phyloP scores from a whole-genome alignment of 1,140 invertebrate species.

The Lasaia peninsularis region DNA sequence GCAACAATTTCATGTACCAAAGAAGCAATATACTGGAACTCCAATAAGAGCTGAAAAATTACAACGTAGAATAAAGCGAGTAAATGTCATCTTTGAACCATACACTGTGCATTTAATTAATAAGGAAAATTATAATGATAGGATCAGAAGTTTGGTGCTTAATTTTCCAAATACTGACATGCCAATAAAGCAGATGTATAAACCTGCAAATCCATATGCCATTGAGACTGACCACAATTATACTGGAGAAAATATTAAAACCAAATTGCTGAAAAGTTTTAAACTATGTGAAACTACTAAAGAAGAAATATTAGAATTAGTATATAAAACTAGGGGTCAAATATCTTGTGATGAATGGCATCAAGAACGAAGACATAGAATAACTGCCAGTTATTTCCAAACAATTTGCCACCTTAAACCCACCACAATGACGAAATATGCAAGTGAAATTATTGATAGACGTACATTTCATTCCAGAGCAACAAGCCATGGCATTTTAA shows the following conservation, averaged over 20 bases:
- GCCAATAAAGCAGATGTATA: conserved; percentile 1
- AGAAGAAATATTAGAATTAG: too few species aligned
- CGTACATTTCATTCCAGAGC: background rate
- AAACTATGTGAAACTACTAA: too few species aligned
- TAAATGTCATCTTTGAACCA: background rate
- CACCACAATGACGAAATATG: background rate
- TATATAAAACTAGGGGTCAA: too few species aligned
- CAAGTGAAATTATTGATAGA: background rate
- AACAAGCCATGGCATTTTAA: background rate
- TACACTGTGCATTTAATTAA: background rate
- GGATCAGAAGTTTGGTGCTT: background rate
- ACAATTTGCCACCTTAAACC: too few species aligned
- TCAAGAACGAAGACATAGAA: too few species aligned
- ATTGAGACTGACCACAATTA: background rate
- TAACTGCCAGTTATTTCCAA: too few species aligned
- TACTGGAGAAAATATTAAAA: background rate
- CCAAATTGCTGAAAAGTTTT: background rate
- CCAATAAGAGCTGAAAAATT: background rate
- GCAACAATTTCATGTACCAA: background rate
- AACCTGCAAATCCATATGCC: background rate
- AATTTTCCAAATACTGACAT: background rate
- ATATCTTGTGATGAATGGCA: too few species aligned
- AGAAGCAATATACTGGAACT: background rate
- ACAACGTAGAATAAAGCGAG: background rate
- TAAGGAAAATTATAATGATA: background rate